phyloP scores from a whole-genome alignment of 1,140 invertebrate genomes.

The Thaumetopoea pityocampa region DNA sequence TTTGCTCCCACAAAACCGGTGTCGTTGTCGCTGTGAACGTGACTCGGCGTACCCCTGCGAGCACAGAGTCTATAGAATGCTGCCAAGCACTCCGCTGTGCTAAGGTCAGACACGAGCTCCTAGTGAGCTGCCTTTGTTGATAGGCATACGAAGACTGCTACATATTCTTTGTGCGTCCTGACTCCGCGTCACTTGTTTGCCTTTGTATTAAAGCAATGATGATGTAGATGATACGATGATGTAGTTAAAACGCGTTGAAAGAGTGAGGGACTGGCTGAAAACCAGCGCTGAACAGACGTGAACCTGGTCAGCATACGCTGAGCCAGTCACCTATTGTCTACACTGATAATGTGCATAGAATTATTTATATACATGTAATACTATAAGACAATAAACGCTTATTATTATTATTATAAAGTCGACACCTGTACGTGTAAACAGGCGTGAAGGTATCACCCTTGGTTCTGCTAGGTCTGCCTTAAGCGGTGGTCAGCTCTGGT shows the following conservation, averaged over 20 bases:
- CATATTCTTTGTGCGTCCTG: constrained; percentile 26
- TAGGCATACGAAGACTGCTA: constrained; percentile 40
- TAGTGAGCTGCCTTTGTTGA: constrained; percentile 42
- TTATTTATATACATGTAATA: too few relatives aligned
- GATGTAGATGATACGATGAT: too few relatives aligned
- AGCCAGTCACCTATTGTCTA: too few relatives aligned
- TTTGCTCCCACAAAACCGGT: constrained; percentile 47
- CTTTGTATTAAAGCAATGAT: constrained; percentile 21
- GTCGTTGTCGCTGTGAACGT: constrained; percentile 40
- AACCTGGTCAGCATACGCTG: too few relatives aligned
- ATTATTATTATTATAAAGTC: constrained; percentile 24
- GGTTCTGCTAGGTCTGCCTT: constrained; percentile 17
- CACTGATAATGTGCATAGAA: too few relatives aligned
- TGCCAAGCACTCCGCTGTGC: constrained; percentile 34
- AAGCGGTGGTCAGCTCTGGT: constrained; percentile 20
- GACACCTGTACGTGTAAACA: constrained; percentile 21
- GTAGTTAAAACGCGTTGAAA: too few relatives aligned
- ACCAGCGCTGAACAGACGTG: too few relatives aligned
- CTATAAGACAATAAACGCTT: too few relatives aligned
- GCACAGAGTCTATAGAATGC: constrained; percentile 28
- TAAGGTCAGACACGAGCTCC: constrained; percentile 37
- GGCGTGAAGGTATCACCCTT: constrained; percentile 10
- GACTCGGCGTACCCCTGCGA: constrained; percentile 23
- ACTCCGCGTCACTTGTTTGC: constrained; percentile 20
- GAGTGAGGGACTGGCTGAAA: too few relatives aligned